Base-by-base conservation (phyloP, 2,797 vertebrate species). In the Thunnus albacares region DNA sequence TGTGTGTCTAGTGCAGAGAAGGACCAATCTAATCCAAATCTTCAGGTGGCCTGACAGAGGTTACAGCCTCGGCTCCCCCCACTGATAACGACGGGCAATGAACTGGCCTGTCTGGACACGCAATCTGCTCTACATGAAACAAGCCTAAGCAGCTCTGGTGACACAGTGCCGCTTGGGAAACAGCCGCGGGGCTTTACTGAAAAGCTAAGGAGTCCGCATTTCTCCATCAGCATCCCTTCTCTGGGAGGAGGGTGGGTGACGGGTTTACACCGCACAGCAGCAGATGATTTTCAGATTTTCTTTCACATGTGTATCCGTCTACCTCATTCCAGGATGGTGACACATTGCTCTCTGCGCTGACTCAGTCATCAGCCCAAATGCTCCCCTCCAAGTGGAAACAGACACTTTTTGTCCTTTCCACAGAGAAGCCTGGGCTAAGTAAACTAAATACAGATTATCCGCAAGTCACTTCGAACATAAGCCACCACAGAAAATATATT, bases 41-140 rank as follows among this genome's bases (percentile, higher is more conserved):
- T 89, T 91, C 91, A 92, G 90, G 87, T 90, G 85, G 86, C 68
- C 88, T 90, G 85, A 88, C 83, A 84, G 81, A 86, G 87, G 90
- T 91, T 89, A 83, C 82, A 81, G 85, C 88, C 92, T 79, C 84
- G 74, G 77, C 87, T 86, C 79, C 88, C 79, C 68, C 82, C 81
- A 57, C 90, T 89, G 88, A 93, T 92, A 94, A 93, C 92, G 91
- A 90, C 93, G 89, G 80, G 94, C 89, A 91, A 94, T 93, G 91
- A 94, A 87, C 81, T 77, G 87, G 82, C 92, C 91, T 90, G 95
- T 90, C 91, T 89, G 90, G 89, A 93, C 94, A 87, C 70, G 93
- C 83, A 33, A 81, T 87, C 75, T 68, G 78, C 82, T 70, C 35
- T 1, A 87, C 85, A 77, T 75, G 72, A 90, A 92, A 89, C 93